phyloP scores from a whole-genome alignment of 2,797 vertebrate species.

The Myripristis jacobus region DNA sequence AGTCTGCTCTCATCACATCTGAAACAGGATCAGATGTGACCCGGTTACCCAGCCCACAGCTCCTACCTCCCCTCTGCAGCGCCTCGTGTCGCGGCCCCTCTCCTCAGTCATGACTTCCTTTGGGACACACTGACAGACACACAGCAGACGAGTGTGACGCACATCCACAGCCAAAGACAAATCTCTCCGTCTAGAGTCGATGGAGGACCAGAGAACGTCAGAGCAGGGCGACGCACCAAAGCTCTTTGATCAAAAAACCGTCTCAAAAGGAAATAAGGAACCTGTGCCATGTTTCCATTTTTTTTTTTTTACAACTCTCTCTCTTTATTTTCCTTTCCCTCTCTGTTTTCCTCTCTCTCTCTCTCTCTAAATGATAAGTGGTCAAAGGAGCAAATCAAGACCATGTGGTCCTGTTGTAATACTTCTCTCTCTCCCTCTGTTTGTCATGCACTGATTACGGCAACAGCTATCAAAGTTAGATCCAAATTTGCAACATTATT shows the following conservation, averaged over 20 bases:
- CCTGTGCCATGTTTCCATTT: not conserved
- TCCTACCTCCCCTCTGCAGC: conserved; percentile 66
- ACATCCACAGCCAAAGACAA: conserved; percentile 60
- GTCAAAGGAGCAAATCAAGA: conserved; percentile 44
- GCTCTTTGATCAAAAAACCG: conserved; percentile 5
- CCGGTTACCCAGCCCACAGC: conserved; percentile 42
- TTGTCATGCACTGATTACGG: not conserved
- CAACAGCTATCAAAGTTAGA: not conserved
- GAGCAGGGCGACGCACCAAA: conserved; percentile 35
- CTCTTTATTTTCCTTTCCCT: not conserved
- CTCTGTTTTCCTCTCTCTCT: conserved; percentile 7
- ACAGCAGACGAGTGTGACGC: not conserved
- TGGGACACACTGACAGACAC: conserved; percentile 4
- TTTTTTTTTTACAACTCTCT: not conserved
- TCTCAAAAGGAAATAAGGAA: conserved; percentile 23
- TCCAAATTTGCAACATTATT: conserved; percentile 2
- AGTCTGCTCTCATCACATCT: conserved; percentile 43
- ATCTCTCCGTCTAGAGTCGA: conserved; percentile 22
- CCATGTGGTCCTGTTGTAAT: conserved; percentile 37
- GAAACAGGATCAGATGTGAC: conserved; percentile 46
- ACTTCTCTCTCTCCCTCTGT: conserved; percentile 3
- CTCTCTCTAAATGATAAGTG: not conserved
- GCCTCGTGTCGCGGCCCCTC: conserved; percentile 21
- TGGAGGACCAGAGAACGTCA: conserved; percentile 7
- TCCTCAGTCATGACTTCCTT: conserved; percentile 21